Percentiles rank a stretch among this genome's conserved stretches.
Conservation (phyloP, 2,888 invertebrate genomes). For the Eilema caniola region DNA sequence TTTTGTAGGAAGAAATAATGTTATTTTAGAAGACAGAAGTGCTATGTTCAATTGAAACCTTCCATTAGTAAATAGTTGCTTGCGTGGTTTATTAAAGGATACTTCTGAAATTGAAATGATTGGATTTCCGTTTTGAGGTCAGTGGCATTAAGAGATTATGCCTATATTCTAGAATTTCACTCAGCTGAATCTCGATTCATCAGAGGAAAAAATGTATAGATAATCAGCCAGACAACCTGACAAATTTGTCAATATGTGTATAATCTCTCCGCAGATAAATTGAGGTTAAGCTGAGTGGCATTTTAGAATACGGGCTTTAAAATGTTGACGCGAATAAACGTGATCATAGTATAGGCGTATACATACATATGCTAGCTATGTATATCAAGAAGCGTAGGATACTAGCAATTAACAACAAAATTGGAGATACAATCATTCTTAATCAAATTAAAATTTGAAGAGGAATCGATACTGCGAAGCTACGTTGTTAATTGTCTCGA, state of each 20-base stretch:
- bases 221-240: too few species aligned
- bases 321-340: too few species aligned
- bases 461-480: background rate
- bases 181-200: too few species aligned
- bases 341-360: too few species aligned
- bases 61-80: conserved; percentile 9
- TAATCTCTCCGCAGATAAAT: too few species aligned
- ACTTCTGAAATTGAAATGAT: background rate
- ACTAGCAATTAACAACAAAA: background rate
- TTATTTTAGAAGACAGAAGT: conserved; percentile 66
- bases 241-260: too few species aligned
- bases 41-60: conserved; percentile 42
- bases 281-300: too few species aligned
- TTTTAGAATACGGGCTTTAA: too few species aligned
- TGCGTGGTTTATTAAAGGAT: background rate
- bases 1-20: conserved; percentile 65
- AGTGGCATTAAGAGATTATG: background rate
- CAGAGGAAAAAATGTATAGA: too few species aligned
- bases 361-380: background rate
- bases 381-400: background rate
- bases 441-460: background rate
- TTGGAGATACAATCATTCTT: conserved; percentile 5
- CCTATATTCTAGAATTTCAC: too few species aligned
- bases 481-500: conserved; percentile 13
- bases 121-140: background rate